These are phyloP conservation scores for Drosophila kikkawai DNA, from an alignment of 1,140 invertebrate genomes.

Conservation along the genomic window DNA sequence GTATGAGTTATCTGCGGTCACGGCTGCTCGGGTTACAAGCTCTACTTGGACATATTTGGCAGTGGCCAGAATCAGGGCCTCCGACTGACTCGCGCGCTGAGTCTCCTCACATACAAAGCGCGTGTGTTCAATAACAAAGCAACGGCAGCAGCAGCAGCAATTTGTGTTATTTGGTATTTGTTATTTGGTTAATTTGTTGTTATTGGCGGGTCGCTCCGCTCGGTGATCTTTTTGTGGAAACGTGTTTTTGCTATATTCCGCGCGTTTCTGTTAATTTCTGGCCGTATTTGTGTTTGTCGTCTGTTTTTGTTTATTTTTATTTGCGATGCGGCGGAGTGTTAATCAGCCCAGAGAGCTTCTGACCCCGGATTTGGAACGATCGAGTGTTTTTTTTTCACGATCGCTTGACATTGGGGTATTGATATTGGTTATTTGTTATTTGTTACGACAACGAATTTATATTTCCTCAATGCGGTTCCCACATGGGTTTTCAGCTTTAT, in stretches of 20 bases:
- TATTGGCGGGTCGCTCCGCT: slow-evolving; percentile 15
- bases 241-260: slow-evolving; percentile 72
- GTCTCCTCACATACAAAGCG: slow-evolving; percentile 16
- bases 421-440: slow-evolving; percentile 8
- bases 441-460: slow-evolving; percentile 9
- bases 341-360: slow-evolving; percentile 68
- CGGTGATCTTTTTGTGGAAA: slow-evolving; percentile 52
- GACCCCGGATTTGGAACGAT: slow-evolving; percentile 71
- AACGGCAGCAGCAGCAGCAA: slow-evolving; percentile 38
- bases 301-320: slow-evolving; percentile 52
- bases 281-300: slow-evolving; percentile 46
- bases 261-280: slow-evolving; percentile 48
- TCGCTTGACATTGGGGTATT: slow-evolving; percentile 73
- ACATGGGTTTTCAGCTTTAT: slow-evolving; percentile 29
- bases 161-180: slow-evolving; percentile 69
- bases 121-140: slow-evolving; percentile 42
- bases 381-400: slow-evolving; percentile 40
- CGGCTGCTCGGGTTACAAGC: slow-evolving; percentile 70
- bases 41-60: slow-evolving; percentile 69
- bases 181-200: slow-evolving; percentile 63
- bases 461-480: slow-evolving; percentile 6
- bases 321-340: slow-evolving; percentile 62
- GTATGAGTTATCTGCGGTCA: slow-evolving; percentile 48
- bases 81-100: background rate
- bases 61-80: slow-evolving; percentile 46